phyloP scores from a whole-genome alignment of 2,888 invertebrate species.

The Eilema griseolum region DNA sequence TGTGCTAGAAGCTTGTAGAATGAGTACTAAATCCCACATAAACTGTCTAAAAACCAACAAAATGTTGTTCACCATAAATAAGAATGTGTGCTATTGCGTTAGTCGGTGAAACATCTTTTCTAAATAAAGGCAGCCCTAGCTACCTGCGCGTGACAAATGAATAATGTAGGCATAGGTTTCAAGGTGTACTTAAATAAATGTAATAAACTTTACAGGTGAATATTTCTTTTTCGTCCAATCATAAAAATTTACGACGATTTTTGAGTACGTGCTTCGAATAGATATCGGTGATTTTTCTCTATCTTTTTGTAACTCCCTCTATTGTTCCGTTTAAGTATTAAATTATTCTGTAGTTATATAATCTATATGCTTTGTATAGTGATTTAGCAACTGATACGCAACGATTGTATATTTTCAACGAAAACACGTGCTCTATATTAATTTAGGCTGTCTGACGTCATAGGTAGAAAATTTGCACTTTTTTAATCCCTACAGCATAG shows the following conservation, averaged over 20 bases:
- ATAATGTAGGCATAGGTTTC: slow-evolving; percentile 24
- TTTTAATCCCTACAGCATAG: too few species aligned
- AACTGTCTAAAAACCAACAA: neutral
- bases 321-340: neutral
- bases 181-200: slow-evolving; percentile 26
- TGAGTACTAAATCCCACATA: neutral
- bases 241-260: slow-evolving; percentile 24
- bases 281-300: slow-evolving; percentile 23
- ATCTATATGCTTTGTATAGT: neutral
- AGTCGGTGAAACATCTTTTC: slow-evolving; percentile 5
- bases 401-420: too few species aligned
- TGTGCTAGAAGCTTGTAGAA: neutral
- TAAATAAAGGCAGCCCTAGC: slow-evolving; percentile 14
- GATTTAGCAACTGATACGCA: too few species aligned
- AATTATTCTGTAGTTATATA: neutral
- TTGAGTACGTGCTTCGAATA: slow-evolving; percentile 17
- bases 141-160: slow-evolving; percentile 21
- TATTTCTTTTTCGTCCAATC: slow-evolving; percentile 28
- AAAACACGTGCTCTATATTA: too few species aligned
- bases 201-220: slow-evolving; percentile 29
- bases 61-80: neutral
- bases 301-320: neutral
- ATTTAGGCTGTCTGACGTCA: too few species aligned
- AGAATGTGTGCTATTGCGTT: neutral
- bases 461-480: too few species aligned